These are phyloP conservation scores for Petrolisthes cinctipes DNA, from an alignment of 2,888 invertebrate species.

Conservation along the genomic window DNA sequence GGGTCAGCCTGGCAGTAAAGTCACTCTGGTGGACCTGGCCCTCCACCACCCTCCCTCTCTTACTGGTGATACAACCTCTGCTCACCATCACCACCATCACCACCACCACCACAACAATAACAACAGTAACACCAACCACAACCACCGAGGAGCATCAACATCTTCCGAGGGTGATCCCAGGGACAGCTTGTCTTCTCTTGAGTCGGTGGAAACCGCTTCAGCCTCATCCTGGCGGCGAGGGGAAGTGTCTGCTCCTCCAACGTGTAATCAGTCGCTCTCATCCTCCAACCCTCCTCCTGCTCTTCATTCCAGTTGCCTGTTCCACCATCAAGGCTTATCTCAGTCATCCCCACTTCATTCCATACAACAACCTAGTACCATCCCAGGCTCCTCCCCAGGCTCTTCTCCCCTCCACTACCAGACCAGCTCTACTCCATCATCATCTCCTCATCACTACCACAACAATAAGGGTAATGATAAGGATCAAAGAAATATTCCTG, in stretches of 20 bases:
- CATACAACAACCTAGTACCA: background rate
- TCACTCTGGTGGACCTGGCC: conserved; percentile 49
- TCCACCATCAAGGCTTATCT: conserved; percentile 22
- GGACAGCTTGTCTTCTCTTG: conserved; percentile 53
- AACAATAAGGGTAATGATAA: conserved; percentile 30
- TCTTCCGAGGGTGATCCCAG: conserved; percentile 53
- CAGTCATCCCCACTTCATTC: background rate
- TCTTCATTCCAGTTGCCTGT: conserved; percentile 40
- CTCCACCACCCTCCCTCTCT: conserved; percentile 15
- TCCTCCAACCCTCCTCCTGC: conserved; percentile 30
- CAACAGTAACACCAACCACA: background rate
- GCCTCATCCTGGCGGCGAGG: conserved; percentile 58
- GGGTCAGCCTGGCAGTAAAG: conserved; percentile 34
- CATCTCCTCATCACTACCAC: conserved; percentile 35
- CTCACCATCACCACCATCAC: background rate
- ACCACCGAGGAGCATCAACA: conserved; percentile 29
- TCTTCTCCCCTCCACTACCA: conserved; percentile 6
- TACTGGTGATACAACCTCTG: conserved; percentile 3
- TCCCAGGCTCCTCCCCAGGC: background rate
- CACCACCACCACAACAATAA: background rate
- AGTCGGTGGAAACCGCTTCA: conserved; percentile 54
- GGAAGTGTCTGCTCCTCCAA: conserved; percentile 24
- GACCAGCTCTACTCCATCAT: conserved; percentile 11
- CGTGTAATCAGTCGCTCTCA: background rate
- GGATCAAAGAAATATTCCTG: conserved; percentile 35